These are phyloP conservation scores for Aphelocoma californica DNA, from an alignment of 2,797 vertebrate genomes.

Conservation along the genomic window DNA sequence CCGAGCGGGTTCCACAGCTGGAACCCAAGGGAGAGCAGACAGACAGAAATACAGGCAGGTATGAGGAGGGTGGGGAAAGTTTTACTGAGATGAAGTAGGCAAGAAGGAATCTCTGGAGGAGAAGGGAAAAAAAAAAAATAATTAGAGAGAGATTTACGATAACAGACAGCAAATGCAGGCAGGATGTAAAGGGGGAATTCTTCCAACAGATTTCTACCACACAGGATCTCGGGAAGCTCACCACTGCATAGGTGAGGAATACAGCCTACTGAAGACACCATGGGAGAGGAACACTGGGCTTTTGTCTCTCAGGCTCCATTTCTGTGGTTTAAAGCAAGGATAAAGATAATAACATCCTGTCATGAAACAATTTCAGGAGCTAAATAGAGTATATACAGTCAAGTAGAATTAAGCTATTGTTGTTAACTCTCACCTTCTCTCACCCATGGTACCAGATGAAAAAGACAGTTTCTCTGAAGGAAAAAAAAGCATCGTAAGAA, in stretches of 20 bases:
- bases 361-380: not conserved
- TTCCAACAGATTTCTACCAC: not conserved
- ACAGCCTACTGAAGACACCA: not conserved
- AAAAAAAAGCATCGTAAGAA: not conserved
- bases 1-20: not conserved
- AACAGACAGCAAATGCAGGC: not conserved
- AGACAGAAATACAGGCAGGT: not conserved
- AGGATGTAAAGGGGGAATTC: not conserved
- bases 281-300: not conserved
- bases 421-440: not conserved
- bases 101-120: slow-evolving; percentile 22
- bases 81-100: not conserved
- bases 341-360: not conserved
- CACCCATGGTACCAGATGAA: not conserved
- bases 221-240: not conserved
- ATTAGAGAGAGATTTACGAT: not conserved
- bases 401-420: not conserved
- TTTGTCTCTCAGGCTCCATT: not conserved
- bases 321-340: not conserved
- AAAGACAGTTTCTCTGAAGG: not conserved
- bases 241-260: not conserved
- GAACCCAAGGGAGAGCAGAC: not conserved
- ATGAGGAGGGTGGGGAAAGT: not conserved
- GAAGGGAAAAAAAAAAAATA: not conserved
- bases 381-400: not conserved